These are phyloP conservation scores for Hydractinia echinata DNA, from an alignment of 30 jellyfish, hydroid and myxozoan genomes.

Conservation along the genomic window DNA sequence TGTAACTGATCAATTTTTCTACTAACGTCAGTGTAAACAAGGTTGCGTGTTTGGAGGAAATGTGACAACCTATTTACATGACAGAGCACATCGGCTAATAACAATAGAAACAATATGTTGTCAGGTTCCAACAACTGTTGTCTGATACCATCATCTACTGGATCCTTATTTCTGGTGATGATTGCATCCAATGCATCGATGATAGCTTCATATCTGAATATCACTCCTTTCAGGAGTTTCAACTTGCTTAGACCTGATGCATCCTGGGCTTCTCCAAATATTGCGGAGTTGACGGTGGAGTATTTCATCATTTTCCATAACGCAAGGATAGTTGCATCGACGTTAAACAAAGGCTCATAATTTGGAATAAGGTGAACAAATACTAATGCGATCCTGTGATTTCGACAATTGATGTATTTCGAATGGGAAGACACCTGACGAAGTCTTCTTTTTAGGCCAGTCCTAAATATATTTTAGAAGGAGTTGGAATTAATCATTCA, in stretches of 20 bases:
- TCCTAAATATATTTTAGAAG: too few relatives aligned
- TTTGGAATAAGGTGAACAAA: constrained; percentile 17
- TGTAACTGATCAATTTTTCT: constrained; percentile 16
- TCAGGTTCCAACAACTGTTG: constrained; percentile 21
- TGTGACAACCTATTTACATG: not conserved
- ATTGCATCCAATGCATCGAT: constrained; percentile 12
- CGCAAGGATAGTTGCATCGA: constrained; percentile 3
- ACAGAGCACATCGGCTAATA: constrained; percentile 6
- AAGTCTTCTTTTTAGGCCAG: constrained; percentile 18
- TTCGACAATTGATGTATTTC: constrained; percentile 26
- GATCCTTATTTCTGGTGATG: constrained; percentile 5
- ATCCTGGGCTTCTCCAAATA: constrained; percentile 28
- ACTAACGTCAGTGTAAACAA: not conserved
- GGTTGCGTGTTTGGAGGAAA: constrained; percentile 6
- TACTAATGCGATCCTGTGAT: constrained; percentile 18
- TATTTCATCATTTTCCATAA: constrained; percentile 21
- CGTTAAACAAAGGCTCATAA: not conserved
- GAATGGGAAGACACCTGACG: constrained; percentile 29
- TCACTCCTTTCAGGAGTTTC: not conserved
- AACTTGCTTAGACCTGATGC: constrained; percentile 3
- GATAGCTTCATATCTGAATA: not conserved
- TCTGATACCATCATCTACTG: constrained; percentile 8
- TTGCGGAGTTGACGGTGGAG: constrained; percentile 21
- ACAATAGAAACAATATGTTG: not conserved
- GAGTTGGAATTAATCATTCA: too few relatives aligned